Evolutionary conservation across 2,797 vertebrate genomes (phyloP), one percentile per base, ranked within the genome.

Genomic region (Syndactyla subalaris): DNA sequence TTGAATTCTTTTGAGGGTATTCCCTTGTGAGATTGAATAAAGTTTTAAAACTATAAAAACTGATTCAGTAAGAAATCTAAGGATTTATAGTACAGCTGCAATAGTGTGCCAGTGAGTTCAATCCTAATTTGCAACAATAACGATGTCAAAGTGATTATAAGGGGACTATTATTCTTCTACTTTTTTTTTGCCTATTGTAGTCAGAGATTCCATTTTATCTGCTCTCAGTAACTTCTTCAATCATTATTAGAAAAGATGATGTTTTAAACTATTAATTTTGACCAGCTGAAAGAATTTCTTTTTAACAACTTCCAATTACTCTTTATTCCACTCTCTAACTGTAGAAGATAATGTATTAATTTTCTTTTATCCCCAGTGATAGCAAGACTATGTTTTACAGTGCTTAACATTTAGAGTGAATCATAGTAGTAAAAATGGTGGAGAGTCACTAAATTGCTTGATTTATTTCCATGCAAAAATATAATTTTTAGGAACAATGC

Each of bases 231-330:
- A 76, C 27, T 76, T 94, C 77, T 81, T 91, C 48, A 87, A 27
- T 65, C 3, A 2, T 65, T 90, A 87, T 58, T 77, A 88, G 61
- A 82, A 93, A 52, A 84, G 32, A 54, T 57, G 18, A 59, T 80
- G 8, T 71, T 96, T 73, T 84, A 88, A 90, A 85, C 27, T 65
- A 68, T 66, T 94, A 75, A 85, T 92, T 96, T 87, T 94, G 34
- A 82, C 38, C 26, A 82, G 29, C 30, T 87, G 67, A 91, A 93
- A 73, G 29, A 75, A 21, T 74, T 92, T 72, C 45, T 63, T 88
- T 93, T 86, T 84, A 85, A 85, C 61, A 79, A 46, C 38, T 78
- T 80, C 30, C 61, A 90, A 63, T 91, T 78, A 57, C 7, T 89
- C 80, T 92, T 90, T 63, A 81, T 92, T 90, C 43, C 3, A 32